phyloP scores from a whole-genome alignment of 2,797 vertebrate species.

The Sylvia borin region DNA sequence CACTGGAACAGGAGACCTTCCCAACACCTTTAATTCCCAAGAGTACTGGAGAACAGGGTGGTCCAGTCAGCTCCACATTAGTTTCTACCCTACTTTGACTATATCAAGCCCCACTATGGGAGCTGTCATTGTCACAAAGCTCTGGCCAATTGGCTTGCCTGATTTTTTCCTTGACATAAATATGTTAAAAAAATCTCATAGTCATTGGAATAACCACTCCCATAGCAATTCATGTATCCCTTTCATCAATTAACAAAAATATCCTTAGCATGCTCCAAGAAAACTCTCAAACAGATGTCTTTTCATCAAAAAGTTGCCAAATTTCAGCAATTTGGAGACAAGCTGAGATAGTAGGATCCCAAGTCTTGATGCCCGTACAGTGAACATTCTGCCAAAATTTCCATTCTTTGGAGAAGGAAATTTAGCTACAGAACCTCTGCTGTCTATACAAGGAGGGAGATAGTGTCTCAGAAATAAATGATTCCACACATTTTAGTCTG shows the following conservation, averaged over 20 bases:
- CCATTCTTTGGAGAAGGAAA: background rate
- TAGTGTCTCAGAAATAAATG: background rate
- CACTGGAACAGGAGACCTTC: background rate
- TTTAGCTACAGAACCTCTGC: background rate
- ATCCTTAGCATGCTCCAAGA: background rate
- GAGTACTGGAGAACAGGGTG: background rate
- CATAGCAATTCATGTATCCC: background rate
- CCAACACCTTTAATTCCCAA: background rate
- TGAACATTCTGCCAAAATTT: background rate
- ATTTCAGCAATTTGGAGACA: background rate
- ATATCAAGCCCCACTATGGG: background rate
- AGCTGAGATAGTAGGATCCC: background rate
- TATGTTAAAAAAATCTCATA: background rate
- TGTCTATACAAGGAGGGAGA: background rate
- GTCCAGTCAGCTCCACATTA: background rate
- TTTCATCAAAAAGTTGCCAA: background rate
- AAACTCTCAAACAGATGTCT: background rate
- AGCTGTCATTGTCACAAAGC: background rate
- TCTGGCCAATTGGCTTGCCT: background rate
- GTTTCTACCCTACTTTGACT: background rate
- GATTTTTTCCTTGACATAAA: background rate
- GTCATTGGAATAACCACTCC: background rate
- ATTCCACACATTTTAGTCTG: background rate
- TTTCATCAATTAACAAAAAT: conserved; percentile 3
- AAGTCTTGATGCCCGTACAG: background rate